Base-by-base conservation (phyloP, 2,888 invertebrate species). In the Pseudococcus longispinus region DNA sequence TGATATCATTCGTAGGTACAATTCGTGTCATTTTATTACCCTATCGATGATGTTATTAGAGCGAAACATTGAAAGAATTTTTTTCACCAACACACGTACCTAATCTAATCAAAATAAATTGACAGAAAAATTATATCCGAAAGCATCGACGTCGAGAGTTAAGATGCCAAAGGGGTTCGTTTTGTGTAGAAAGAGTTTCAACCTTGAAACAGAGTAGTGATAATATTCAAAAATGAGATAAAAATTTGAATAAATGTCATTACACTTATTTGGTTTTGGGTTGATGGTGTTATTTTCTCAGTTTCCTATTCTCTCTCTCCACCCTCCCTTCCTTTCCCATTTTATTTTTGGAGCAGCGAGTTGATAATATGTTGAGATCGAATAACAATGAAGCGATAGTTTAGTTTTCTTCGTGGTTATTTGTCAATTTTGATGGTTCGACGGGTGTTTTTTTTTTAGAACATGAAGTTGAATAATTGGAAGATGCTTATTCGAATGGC, bases 371-470 rank as follows among this genome's bases (percentile, higher is more conserved):
- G 23, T 60, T 11, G 8, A 60, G 60, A 60, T 60, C 23, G 60
- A 60, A 60, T 60, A 60, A 60, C 60, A 60, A 60, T 60, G 60
- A 60, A 60, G 60, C 15, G 60, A 60, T 60, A 23, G 60, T 60
- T 60, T 9, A 23, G 20, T 20, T 60, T 60, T 23, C 60, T 60
- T 20, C 23, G 60, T 9, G 60, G 60, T 60, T 60, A 60, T 60
- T 60, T 60, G 60, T 60, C 60, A 60, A 23, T 20, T 55, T 60
- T 60, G 9, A 60, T 9, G 60, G 9, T 55, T 46, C 15, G 15
- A 46, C 9, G n/a, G n/a, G 0, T 11, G 23, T 60, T 60, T 60
- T 23, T 60, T 23, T 60, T 60, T 60, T 51, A 60, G 51, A 60
- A 23, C 2, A 23, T 60, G 9, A 60, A 60, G 20, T 13, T 60